Evolutionary conservation across 2,888 invertebrate species (phyloP).

Genomic region (Philereme vetulata): DNA sequence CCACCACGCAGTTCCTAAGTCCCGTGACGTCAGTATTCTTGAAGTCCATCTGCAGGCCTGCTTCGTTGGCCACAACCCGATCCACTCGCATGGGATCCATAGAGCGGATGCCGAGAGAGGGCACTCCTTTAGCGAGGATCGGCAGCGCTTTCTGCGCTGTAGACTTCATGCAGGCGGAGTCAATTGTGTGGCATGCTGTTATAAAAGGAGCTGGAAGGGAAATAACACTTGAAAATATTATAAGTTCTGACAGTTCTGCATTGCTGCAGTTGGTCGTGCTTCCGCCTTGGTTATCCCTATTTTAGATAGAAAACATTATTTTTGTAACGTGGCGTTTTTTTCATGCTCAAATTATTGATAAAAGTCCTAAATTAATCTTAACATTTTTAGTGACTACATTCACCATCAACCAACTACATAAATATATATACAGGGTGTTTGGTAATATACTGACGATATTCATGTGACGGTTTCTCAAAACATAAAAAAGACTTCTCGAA

Average conservation of each 20-base stretch:
- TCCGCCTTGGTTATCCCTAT: too few relatives aligned
- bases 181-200: conserved; percentile 56
- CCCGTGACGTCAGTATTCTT: conserved; percentile 64
- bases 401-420: too few relatives aligned
- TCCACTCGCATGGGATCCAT: conserved; percentile 68
- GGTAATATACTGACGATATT: too few relatives aligned
- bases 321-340: too few relatives aligned
- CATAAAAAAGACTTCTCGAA: too few relatives aligned
- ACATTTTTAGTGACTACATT: too few relatives aligned
- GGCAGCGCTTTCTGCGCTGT: conserved; percentile 64
- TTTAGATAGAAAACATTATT: too few relatives aligned
- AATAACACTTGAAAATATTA: not conserved
- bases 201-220: conserved; percentile 58
- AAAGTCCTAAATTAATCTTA: too few relatives aligned
- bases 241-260: not conserved
- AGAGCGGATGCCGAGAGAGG: conserved; percentile 53
- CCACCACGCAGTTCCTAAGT: conserved; percentile 58
- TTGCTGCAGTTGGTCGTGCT: too few relatives aligned
- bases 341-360: too few relatives aligned
- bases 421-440: too few relatives aligned
- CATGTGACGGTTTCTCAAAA: too few relatives aligned
- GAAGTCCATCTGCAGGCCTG: conserved; percentile 68
- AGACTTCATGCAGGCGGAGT: conserved; percentile 53
- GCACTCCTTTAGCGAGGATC: conserved; percentile 59
- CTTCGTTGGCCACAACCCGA: conserved; percentile 55